Evolutionary conservation across 2,888 invertebrate species (phyloP), one percentile per base, ranked within the genome.

Genomic region (Quadroppia sp.): DNA sequence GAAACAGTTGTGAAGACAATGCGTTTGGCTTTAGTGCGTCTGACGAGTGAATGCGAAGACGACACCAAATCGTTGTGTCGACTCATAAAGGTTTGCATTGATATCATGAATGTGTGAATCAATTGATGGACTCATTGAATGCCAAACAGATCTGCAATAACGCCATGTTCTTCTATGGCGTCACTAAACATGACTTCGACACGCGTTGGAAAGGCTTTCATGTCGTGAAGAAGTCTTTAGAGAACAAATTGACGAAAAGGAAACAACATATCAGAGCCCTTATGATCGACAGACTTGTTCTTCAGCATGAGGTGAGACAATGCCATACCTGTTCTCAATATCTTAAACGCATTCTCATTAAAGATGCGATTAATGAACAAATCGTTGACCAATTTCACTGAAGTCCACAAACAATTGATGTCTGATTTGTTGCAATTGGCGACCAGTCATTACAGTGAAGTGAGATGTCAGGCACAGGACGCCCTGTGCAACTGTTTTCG

Each of bases 391-490:
- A 77, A 78, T 25, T 83, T 89, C 77, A 89, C 89, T 0, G 82
- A 84, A 72, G 85, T 87, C 1, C 90, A 90, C 80, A 82, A 84
- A 75, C 82, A 82, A 32, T 85, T 90, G 73, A 82, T 89, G 80
- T 80, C 86, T 28, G 86, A 88, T 80, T 80, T 91, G 36, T 84
- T 89, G n/a, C 71, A 83, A 85, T 72, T 91, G 61, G 84, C 88
- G 2, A 87, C 86, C 36, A 88, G 88, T 79, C 85, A 87, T 78
- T 91, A 90, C 80, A 87, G 88, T 80, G 86, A 87, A 80, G 88
- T 90, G 2, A 86, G 92, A 71, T 84, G 85, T 9, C 82, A 84
- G 70, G 88, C 91, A 0, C 92, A 92, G 83, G 80, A 82, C 0
- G 86, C 87, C 75, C 83, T 93, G 1, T 86, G 86, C 77, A 83